A percentile compares a stretch with the other conserved stretches of the same genome.
These are phyloP conservation scores for Alitta virens DNA, from an alignment of 2,888 invertebrate genomes.

Conservation along the genomic window DNA sequence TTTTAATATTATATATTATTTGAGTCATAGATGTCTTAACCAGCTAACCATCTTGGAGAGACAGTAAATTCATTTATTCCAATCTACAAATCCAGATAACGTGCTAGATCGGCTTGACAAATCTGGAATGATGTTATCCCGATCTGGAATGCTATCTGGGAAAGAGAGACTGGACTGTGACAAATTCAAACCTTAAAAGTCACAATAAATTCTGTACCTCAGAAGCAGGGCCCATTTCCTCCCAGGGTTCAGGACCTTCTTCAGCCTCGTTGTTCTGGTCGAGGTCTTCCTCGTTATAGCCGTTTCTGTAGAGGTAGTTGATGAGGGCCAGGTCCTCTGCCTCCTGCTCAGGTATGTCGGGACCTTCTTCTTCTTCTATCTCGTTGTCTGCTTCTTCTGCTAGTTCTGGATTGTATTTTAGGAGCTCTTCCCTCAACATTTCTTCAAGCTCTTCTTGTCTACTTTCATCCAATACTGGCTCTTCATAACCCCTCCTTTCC, in stretches of 20 bases:
- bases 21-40: too few relatives aligned
- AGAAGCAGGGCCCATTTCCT: conserved; percentile 7
- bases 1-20: too few relatives aligned
- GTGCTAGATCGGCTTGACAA: too few relatives aligned
- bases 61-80: too few relatives aligned
- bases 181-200: too few relatives aligned
- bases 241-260: conserved; percentile 2
- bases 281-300: background rate
- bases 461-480: background rate
- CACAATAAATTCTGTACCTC: too few relatives aligned
- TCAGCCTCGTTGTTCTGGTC: background rate
- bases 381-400: background rate
- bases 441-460: background rate
- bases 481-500: background rate
- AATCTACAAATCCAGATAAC: too few relatives aligned
- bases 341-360: background rate
- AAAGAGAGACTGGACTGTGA: too few relatives aligned
- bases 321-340: conserved; percentile 4
- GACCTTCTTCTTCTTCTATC: background rate
- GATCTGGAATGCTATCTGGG: too few relatives aligned
- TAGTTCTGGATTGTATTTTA: background rate
- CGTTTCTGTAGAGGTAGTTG: conserved; percentile 7
- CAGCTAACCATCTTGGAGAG: too few relatives aligned
- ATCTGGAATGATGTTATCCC: too few relatives aligned
- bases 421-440: background rate